Conservation (phyloP, 2,888 invertebrate genomes). For the Brachyopa scutellaris region DNA sequence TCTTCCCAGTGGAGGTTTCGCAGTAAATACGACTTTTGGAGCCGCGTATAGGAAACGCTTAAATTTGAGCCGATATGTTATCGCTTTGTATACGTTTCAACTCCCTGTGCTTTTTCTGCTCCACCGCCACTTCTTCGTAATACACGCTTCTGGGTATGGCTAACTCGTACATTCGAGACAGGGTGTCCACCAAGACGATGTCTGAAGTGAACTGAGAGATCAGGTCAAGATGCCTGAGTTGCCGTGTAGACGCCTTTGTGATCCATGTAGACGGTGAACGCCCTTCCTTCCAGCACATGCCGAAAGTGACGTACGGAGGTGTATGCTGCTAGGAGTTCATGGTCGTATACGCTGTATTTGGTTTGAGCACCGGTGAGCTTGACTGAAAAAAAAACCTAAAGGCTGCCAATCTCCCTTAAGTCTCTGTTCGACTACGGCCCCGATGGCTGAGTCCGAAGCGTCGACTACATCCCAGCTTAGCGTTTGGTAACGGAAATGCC, state of each 20-base stretch:
- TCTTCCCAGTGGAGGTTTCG: background rate
- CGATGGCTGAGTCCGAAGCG: slow-evolving; percentile 2
- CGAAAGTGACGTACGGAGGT: background rate
- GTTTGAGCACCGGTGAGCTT: background rate
- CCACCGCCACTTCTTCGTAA: background rate
- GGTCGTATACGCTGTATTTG: slow-evolving; percentile 1
- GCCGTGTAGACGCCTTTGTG: background rate
- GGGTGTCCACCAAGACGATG: background rate
- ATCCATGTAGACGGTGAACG: background rate
- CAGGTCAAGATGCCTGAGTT: background rate
- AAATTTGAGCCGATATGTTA: background rate
- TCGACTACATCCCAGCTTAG: background rate
- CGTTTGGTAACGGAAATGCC: background rate
- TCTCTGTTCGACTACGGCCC: background rate
- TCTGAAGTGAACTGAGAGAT: background rate
- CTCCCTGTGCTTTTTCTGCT: background rate
- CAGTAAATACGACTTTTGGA: background rate
- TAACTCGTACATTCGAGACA: background rate
- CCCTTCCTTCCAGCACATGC: background rate
- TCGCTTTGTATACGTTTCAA: background rate
- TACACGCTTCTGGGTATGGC: background rate
- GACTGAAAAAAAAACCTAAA: background rate
- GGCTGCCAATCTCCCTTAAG: background rate
- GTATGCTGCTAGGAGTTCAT: background rate
- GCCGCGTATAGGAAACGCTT: background rate